Conservation (phyloP, 2,797 vertebrate species). For the Dendrocincla fuliginosa region DNA sequence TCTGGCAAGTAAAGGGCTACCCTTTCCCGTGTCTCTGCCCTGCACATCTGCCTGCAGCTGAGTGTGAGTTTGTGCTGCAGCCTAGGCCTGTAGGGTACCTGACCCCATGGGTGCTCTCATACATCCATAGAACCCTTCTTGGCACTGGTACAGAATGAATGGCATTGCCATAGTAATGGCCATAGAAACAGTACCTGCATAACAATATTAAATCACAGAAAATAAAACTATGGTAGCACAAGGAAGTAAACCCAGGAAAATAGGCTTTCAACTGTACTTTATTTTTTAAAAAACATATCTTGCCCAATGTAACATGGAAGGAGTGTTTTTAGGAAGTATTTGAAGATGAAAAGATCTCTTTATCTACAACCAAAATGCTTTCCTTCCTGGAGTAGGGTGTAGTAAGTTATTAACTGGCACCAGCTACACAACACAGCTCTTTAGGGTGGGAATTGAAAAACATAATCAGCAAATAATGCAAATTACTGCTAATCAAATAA, state of each 20-base stretch:
- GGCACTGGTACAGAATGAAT: not conserved
- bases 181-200: not conserved
- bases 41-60: not conserved
- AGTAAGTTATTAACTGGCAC: conserved; percentile 28
- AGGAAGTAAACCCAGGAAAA: not conserved
- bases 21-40: not conserved
- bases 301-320: not conserved
- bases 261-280: not conserved
- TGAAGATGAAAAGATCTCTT: not conserved
- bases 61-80: not conserved
- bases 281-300: not conserved
- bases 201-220: not conserved
- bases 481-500: conserved; percentile 72
- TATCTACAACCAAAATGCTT: not conserved
- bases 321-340: not conserved
- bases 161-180: not conserved
- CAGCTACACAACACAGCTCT: conserved; percentile 12
- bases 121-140: not conserved
- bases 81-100: too few species aligned
- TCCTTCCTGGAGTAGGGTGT: not conserved
- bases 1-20: not conserved
- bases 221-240: not conserved
- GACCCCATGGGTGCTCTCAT: not conserved
- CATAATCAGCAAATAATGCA: conserved; percentile 73
- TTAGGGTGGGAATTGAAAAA: not conserved